phyloP scores from a whole-genome alignment of 92 coral and sea anemone genomes.

The Diadumene lineata region DNA sequence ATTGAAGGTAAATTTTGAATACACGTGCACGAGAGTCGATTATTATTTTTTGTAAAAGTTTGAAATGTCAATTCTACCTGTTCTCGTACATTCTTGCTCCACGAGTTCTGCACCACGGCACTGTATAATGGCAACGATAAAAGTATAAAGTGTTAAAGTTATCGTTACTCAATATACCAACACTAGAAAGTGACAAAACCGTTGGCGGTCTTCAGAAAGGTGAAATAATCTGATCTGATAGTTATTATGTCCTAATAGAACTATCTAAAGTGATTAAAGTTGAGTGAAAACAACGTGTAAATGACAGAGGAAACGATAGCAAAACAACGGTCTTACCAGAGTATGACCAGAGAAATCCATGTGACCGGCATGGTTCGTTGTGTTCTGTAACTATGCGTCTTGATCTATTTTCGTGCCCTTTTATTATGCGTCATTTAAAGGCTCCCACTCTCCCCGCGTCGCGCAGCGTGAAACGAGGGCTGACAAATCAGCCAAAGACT shows the following conservation, averaged over 20 bases:
- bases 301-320: too few relatives aligned
- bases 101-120: slow-evolving; percentile 11
- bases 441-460: slow-evolving; percentile 70
- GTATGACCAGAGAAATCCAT: slow-evolving; percentile 14
- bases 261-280: slow-evolving; percentile 28
- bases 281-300: background rate
- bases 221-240: slow-evolving; percentile 46
- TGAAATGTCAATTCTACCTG: slow-evolving; percentile 18
- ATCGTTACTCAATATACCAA: slow-evolving; percentile 6
- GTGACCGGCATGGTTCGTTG: slow-evolving; percentile 19
- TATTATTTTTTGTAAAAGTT: too few relatives aligned
- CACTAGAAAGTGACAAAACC: slow-evolving; percentile 45
- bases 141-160: slow-evolving; percentile 9
- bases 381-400: slow-evolving; percentile 10
- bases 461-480: slow-evolving; percentile 75
- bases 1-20: slow-evolving; percentile 15
- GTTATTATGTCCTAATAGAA: slow-evolving; percentile 36
- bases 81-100: background rate
- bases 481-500: slow-evolving; percentile 63
- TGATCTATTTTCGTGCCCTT: slow-evolving; percentile 49
- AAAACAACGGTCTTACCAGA: slow-evolving; percentile 6
- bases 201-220: slow-evolving; percentile 41
- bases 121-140: slow-evolving; percentile 21
- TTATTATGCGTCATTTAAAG: slow-evolving; percentile 72
- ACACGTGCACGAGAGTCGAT: too few relatives aligned